A percentile compares a stretch with the other conserved stretches of the same genome.
These are phyloP conservation scores for Nothoprocta pentlandii DNA, from an alignment of 2,113 vertebrate species.

Conservation along the genomic window DNA sequence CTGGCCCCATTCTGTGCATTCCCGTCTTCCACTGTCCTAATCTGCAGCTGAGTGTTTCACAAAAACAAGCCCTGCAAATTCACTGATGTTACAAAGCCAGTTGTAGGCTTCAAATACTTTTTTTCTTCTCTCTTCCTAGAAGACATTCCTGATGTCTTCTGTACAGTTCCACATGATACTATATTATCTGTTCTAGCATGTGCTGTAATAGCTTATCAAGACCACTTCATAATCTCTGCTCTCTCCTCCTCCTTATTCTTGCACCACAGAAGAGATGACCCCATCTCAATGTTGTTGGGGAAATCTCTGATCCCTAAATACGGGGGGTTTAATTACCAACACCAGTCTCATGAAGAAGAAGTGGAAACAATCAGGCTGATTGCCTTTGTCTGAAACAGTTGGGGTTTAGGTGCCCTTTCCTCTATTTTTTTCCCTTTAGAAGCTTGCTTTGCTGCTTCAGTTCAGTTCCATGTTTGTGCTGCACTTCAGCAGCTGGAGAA, in stretches of 20 bases:
- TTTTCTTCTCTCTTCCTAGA: not conserved
- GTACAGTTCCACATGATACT: not conserved
- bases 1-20: not conserved
- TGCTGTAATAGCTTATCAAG: not conserved
- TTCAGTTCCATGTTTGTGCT: conserved; percentile 1
- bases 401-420: not conserved
- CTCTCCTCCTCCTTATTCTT: not conserved
- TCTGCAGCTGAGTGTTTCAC: not conserved
- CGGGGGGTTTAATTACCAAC: not conserved
- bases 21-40: not conserved
- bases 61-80: not conserved
- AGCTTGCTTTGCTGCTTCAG: conserved; percentile 10
- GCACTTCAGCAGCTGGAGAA: conserved; percentile 9
- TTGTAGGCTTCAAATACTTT: not conserved
- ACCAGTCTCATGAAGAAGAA: not conserved
- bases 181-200: not conserved
- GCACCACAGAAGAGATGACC: not conserved
- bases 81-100: not conserved
- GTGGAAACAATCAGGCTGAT: not conserved
- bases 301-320: not conserved
- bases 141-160: not conserved
- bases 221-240: not conserved
- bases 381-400: not conserved
- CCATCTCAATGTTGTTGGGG: not conserved
- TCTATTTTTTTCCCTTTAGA: not conserved